phyloP scores from a whole-genome alignment of 2,797 vertebrate species.

The Sebastes cheni region DNA sequence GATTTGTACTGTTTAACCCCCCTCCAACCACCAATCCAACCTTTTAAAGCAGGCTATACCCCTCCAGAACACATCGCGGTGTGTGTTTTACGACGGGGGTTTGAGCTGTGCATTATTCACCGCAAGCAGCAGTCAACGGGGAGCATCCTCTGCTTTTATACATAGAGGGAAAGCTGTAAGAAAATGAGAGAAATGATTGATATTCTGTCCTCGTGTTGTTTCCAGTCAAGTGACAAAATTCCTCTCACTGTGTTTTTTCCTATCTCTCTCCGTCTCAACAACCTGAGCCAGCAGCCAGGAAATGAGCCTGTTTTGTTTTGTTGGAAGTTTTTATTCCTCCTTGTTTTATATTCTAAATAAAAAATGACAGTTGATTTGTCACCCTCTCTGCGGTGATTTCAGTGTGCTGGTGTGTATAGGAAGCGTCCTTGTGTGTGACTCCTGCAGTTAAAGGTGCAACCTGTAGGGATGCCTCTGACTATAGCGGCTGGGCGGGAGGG shows the following conservation, averaged over 20 bases:
- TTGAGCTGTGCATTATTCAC: conserved; percentile 12
- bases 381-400: conserved; percentile 1
- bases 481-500: conserved; percentile 21
- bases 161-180: background rate
- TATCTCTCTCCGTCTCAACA: conserved; percentile 34
- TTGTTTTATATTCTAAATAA: conserved; percentile 31
- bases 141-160: conserved; percentile 23
- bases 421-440: background rate
- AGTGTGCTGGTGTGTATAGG: background rate
- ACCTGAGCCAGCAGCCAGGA: conserved; percentile 45
- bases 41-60: background rate
- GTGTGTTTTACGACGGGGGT: conserved; percentile 3
- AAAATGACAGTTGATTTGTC: conserved; percentile 47
- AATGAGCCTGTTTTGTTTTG: conserved; percentile 51
- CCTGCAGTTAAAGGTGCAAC: conserved; percentile 27
- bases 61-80: background rate
- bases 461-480: conserved; percentile 14
- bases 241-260: conserved; percentile 24
- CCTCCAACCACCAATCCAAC: background rate
- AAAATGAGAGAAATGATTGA: conserved; percentile 70
- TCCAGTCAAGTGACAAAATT: conserved; percentile 69
- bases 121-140: conserved; percentile 4
- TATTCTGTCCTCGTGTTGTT: conserved; percentile 68
- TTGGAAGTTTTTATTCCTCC: conserved; percentile 12
- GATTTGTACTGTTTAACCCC: conserved; percentile 42